Evolutionary conservation across 2,888 invertebrate genomes (phyloP), one percentile per base, ranked within the genome.

Genomic region (Saturnia pavonia): DNA sequence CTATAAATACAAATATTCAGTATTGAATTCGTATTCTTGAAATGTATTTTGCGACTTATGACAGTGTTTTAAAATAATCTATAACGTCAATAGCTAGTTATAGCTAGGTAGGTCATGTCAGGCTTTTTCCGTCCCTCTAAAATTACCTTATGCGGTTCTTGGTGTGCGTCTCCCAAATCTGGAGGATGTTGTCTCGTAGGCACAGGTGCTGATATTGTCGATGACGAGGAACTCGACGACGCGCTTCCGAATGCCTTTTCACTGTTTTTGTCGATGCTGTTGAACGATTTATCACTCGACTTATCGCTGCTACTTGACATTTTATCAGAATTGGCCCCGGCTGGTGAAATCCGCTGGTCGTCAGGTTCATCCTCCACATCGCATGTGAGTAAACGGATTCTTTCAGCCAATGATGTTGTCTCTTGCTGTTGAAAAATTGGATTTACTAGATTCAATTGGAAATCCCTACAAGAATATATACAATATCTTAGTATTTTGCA

Each of bases 321-420:
- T 81, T 96, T 96, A 77, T 96, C 95, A 70, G 81, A 89, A 78
- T 80, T 96, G 77, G 96, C 96, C 0, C 96, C 96, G 0, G 96
- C 95, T 0, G 96, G 96, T 73, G 96, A 96, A 0, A 95, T 94
- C 7, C 95, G 92, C 22, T 94, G 93, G 71, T 88, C 91, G 19
- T 94, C 94, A 0, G 88, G 85, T 8, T 95, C 95, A 67, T 97
- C 97, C 74, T 97, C 97, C 57, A 97, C 96, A 85, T 97, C 97
- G 83, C 97, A 97, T 1, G 98, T 98, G 68, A 98, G 91, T 83
- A 97, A 96, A 67, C 97, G 96, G 76, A 98, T 97, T 74, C 98
- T 95, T 82, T 98, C 98, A 71, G 97, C 97, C 57, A 98, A 91
- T 0, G 97, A 97, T 70, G 97, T 96, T 77, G 97, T 97, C 80